Percentiles rank a stretch among this genome's conserved stretches.
Evolutionary conservation across 2,888 invertebrate genomes (phyloP).

Genomic region (Hypena proboscidalis): DNA sequence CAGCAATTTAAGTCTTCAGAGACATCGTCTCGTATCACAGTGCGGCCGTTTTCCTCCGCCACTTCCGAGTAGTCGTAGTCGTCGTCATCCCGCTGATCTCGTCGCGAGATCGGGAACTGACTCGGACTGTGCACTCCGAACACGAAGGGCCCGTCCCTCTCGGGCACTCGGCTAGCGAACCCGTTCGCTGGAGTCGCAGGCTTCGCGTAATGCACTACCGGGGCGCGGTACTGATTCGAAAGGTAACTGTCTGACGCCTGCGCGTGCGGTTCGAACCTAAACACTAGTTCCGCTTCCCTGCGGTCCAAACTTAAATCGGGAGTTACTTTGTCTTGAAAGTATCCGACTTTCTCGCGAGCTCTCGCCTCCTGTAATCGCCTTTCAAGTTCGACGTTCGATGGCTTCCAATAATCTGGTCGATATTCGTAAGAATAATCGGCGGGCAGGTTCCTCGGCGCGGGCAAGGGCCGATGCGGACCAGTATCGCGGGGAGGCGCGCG

Average conservation of each 20-base stretch:
- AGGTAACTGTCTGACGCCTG: slow-evolving; percentile 77
- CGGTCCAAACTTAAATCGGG: slow-evolving; percentile 77
- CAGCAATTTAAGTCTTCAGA: slow-evolving; percentile 79
- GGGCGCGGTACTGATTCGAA: slow-evolving; percentile 75
- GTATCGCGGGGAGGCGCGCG: slow-evolving; percentile 77
- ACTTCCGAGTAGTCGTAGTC: slow-evolving; percentile 82
- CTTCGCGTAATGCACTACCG: slow-evolving; percentile 75
- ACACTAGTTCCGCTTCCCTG: slow-evolving; percentile 78
- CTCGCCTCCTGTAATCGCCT: slow-evolving; percentile 73
- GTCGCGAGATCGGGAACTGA: slow-evolving; percentile 74
- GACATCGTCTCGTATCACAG: slow-evolving; percentile 74
- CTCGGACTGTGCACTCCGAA: slow-evolving; percentile 86
- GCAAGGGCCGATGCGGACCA: slow-evolving; percentile 67
- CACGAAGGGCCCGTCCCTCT: slow-evolving; percentile 86
- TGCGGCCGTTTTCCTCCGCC: slow-evolving; percentile 70
- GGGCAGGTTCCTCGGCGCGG: slow-evolving; percentile 65
- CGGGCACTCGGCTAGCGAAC: slow-evolving; percentile 71
- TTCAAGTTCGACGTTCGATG: slow-evolving; percentile 80
- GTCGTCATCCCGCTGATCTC: slow-evolving; percentile 71
- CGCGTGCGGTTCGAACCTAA: slow-evolving; percentile 78
- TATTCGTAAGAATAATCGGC: slow-evolving; percentile 64
- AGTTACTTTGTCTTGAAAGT: slow-evolving; percentile 79
- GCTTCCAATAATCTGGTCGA: slow-evolving; percentile 77
- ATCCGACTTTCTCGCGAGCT: slow-evolving; percentile 78
- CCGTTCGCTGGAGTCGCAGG: slow-evolving; percentile 77